Conservation (phyloP, 2,797 vertebrate species). For the Pogoniulus pusillus region DNA sequence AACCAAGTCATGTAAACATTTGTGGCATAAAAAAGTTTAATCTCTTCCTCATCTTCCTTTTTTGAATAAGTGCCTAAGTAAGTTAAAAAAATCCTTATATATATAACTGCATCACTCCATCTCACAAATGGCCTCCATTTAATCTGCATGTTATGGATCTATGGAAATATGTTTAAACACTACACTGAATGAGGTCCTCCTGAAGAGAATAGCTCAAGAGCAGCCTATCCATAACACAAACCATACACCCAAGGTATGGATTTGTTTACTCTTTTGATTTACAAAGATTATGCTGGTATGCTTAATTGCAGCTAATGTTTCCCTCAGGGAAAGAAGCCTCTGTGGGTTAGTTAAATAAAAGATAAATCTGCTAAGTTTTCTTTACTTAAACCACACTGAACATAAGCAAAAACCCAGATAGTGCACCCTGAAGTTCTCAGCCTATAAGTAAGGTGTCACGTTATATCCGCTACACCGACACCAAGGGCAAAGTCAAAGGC, state of each 20-base stretch:
- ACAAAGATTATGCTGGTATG: not conserved
- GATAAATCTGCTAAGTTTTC: slow-evolving; percentile 40
- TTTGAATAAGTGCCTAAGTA: not conserved
- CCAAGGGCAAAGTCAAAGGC: not conserved
- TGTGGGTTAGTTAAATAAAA: slow-evolving; percentile 49
- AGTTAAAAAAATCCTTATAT: not conserved
- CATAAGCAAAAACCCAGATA: slow-evolving; percentile 28
- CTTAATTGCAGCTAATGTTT: not conserved
- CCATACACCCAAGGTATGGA: not conserved
- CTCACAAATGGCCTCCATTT: not conserved
- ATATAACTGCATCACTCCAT: not conserved
- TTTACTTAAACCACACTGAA: slow-evolving; percentile 34
- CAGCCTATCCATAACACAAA: not conserved
- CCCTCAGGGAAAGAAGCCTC: not conserved
- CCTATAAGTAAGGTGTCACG: fast-evolving
- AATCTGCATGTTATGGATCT: not conserved
- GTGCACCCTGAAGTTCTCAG: not conserved
- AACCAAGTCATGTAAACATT: not conserved
- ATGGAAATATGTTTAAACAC: not conserved
- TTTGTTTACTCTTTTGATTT: slow-evolving; percentile 58
- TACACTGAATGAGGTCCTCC: not conserved
- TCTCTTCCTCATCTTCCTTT: not conserved
- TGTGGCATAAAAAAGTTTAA: not conserved
- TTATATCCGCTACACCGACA: not conserved
- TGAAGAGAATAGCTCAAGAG: not conserved